These are phyloP conservation scores for Atta colombica DNA, from an alignment of 1,140 invertebrate genomes.

Conservation along the genomic window DNA sequence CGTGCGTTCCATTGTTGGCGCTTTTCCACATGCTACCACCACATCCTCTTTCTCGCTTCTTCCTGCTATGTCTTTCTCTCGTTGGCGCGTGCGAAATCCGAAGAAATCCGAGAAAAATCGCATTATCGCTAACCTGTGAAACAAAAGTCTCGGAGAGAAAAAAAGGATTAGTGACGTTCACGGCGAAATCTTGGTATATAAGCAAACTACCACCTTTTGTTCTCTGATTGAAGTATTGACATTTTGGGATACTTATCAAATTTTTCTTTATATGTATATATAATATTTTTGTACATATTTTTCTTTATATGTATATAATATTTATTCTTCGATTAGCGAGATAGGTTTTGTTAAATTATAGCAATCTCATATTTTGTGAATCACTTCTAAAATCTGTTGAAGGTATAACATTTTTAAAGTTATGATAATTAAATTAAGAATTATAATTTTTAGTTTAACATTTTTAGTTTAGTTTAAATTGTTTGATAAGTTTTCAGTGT, in stretches of 20 bases:
- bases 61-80: conserved; percentile 4
- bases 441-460: background rate
- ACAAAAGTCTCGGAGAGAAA: conserved; percentile 59
- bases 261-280: background rate
- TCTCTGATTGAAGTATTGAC: conserved; percentile 37
- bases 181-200: conserved; percentile 14
- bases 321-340: background rate
- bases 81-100: conserved; percentile 55
- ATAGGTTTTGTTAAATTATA: background rate
- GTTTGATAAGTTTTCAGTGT: background rate
- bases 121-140: conserved; percentile 73
- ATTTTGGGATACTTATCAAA: background rate
- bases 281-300: background rate
- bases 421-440: conserved; percentile 2
- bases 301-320: background rate
- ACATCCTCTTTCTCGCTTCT: background rate
- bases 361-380: background rate
- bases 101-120: conserved; percentile 74
- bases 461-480: background rate
- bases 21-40: conserved; percentile 65
- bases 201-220: background rate
- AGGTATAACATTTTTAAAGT: background rate
- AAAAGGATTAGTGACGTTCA: background rate
- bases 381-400: background rate
- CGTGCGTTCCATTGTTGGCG: conserved; percentile 74